Base-by-base conservation (phyloP, 2,888 invertebrate genomes). In the Eupithecia tripunctaria region DNA sequence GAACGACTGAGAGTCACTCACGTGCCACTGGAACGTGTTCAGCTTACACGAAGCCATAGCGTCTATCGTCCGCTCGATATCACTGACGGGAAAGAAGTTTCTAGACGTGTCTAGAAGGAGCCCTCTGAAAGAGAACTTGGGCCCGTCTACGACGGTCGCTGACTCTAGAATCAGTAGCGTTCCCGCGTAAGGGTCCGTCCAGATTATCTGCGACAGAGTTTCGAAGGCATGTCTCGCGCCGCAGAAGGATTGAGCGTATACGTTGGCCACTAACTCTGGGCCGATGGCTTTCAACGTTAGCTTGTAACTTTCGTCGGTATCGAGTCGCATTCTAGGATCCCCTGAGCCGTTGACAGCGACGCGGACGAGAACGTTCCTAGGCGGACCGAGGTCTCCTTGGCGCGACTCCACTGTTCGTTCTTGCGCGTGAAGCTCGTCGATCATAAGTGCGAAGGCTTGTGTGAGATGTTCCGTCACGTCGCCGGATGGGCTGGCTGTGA, bases 1-100 rank as follows among this genome's bases (percentile, higher is more conserved):
- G 90, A 99, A 99, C 79, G 98, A 98, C 88, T 99, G 98, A 18
- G 98, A 98, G 88, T 99, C 99, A 7, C 97, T 97, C 41, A 97
- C 95, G 84, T 98, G 97, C 99, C 99, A 99, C 85, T 99, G 99
- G 85, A 99, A 97, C 2, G 98, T 97, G 91, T 99, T 99, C 78
- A 99, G 89, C 90, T 99, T 99, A 82, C 96, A 96, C 64, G 97
- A 96, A 0, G 97, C 96, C 99, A 99, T 98, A 3, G 97, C 98
- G 74, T 97, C 96, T 83, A 99, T 92, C 14, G 97, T 96, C 15
- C 96, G 95, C 81, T 97, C 95, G 56, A 97, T 94, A 68, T 96
- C 95, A 14, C 94, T 95, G 2, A 97, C 94, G 0, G 97, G 96
- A 85, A 99, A 96, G 89, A 96, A 99, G 89, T 99, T 98, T 29